Conservation (phyloP, 92 coral and sea anemone genomes). For the Micromussa lordhowensis region DNA sequence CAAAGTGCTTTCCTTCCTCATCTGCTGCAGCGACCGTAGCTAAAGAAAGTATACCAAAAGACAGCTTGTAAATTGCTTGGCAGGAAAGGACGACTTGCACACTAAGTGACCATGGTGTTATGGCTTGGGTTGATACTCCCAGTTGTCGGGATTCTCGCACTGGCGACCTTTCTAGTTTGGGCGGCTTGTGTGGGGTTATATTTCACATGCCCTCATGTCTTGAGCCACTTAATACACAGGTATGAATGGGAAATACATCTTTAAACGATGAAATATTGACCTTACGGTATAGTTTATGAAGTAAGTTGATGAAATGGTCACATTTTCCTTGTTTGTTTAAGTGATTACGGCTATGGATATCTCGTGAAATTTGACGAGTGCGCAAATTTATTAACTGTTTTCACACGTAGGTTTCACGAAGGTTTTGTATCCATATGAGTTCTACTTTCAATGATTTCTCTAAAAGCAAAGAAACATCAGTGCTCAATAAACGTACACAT, state of each 20-base stretch:
- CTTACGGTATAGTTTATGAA: not conserved
- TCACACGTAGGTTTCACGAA: not conserved
- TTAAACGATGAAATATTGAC: not conserved
- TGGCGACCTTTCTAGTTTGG: conserved; percentile 31
- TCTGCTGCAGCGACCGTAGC: not conserved
- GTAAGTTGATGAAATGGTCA: not conserved
- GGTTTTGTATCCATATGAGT: not conserved
- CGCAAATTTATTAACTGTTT: not conserved
- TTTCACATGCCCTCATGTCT: conserved; percentile 33
- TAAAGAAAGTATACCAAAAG: not conserved
- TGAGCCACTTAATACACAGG: conserved; percentile 37
- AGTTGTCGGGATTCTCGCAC: not conserved
- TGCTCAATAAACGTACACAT: not conserved
- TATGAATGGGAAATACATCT: conserved; percentile 2
- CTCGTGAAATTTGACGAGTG: not conserved
- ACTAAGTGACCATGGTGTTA: conserved; percentile 15
- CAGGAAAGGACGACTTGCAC: not conserved
- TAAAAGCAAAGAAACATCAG: not conserved
- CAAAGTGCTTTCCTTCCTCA: not conserved
- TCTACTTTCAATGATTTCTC: not conserved
- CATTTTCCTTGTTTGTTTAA: not conserved
- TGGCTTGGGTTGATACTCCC: conserved; percentile 35
- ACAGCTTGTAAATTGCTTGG: not conserved
- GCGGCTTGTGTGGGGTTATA: conserved; percentile 25
- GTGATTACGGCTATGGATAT: not conserved